Percentiles rank a stretch among this genome's conserved stretches.
Conservation (phyloP, 2,888 invertebrate species). For the Eustalomyia histrio region DNA sequence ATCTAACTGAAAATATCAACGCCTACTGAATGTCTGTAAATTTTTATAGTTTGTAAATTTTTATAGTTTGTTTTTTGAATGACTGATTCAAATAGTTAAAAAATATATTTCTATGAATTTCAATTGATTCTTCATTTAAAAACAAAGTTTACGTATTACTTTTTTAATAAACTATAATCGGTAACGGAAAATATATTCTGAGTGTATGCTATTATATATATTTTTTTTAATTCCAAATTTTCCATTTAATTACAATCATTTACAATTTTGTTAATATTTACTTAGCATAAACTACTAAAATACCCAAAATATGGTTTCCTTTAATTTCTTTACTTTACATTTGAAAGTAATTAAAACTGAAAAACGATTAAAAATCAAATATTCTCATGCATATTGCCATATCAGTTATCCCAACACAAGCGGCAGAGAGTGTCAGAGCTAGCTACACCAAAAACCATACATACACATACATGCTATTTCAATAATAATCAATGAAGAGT, state of each 20-base stretch:
- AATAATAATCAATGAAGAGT: slow-evolving; percentile 65
- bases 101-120: no score
- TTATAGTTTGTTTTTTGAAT: no score
- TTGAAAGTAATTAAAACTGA: slow-evolving; percentile 65
- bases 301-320: slow-evolving; percentile 18
- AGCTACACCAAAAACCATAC: background rate
- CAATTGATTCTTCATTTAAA: no score
- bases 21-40: no score
- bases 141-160: no score
- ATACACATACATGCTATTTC: slow-evolving; percentile 36
- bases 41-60: no score
- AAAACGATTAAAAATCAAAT: slow-evolving; percentile 61
- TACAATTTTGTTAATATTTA: slow-evolving; percentile 20
- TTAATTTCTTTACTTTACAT: slow-evolving; percentile 41
- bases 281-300: slow-evolving; percentile 46
- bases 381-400: slow-evolving; percentile 29
- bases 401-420: slow-evolving; percentile 32
- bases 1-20: no score
- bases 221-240: slow-evolving; percentile 41
- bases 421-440: slow-evolving; percentile 24
- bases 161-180: no score
- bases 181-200: no score
- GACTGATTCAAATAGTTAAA: no score
- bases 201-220: slow-evolving; percentile 9
- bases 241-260: slow-evolving; percentile 8